phyloP scores from a whole-genome alignment of 1,140 invertebrate genomes.

The Aplysia californica region DNA sequence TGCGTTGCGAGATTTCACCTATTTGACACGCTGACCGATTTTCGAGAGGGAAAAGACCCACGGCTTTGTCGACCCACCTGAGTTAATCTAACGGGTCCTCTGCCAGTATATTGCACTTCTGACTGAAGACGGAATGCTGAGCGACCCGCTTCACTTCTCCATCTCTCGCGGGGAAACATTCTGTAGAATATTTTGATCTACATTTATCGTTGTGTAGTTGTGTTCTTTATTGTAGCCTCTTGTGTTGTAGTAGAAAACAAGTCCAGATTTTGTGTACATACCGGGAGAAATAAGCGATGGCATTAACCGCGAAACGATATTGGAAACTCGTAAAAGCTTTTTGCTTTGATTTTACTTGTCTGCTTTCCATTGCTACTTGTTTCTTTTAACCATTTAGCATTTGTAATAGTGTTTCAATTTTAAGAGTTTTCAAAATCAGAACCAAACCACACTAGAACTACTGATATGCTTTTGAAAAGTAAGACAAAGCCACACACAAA shows the following conservation, averaged over 20 bases:
- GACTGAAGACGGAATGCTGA: slow-evolving; percentile 22
- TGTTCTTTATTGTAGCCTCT: neutral
- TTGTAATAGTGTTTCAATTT: no score
- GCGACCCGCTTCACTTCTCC: slow-evolving; percentile 13
- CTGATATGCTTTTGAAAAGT: no score
- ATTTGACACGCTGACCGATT: neutral
- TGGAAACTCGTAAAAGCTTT: neutral
- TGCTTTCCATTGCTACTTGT: no score
- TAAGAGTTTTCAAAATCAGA: no score
- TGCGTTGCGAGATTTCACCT: neutral
- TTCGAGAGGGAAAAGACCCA: no score
- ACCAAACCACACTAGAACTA: no score
- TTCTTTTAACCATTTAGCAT: no score
- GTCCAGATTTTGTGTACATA: no score
- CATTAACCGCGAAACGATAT: neutral
- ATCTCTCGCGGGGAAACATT: slow-evolving; percentile 24
- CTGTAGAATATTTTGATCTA: neutral
- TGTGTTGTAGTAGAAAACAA: no score
- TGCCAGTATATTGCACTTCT: slow-evolving; percentile 20
- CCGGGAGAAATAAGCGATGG: no score
- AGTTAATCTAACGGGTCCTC: slow-evolving; percentile 20
- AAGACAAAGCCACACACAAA: no score
- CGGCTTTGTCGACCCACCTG: slow-evolving; percentile 17
- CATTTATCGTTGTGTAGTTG: neutral
- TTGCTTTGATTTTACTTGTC: neutral